These are phyloP conservation scores for Tetramorium simillimum DNA, from an alignment of 1,140 invertebrate species.

Conservation along the genomic window DNA sequence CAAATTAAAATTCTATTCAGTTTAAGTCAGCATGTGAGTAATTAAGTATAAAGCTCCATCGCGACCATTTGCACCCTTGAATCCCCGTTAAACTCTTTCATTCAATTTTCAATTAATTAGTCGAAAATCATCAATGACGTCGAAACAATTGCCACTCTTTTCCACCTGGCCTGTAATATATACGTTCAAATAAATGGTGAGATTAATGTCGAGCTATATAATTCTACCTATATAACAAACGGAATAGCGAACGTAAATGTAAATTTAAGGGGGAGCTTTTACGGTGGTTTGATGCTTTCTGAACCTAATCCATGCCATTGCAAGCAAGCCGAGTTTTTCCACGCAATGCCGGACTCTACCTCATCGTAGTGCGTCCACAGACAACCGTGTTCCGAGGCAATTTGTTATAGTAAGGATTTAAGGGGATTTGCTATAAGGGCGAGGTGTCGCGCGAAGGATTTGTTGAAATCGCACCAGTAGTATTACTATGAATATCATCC, in stretches of 20 bases:
- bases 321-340: constrained; percentile 54
- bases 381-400: background rate
- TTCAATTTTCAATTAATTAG: constrained; percentile 1
- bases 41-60: background rate
- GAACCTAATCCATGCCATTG: constrained; percentile 36
- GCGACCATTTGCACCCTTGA: background rate
- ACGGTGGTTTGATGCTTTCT: constrained; percentile 45
- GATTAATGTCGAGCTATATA: background rate
- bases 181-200: constrained; percentile 1
- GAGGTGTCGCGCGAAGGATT: constrained; percentile 7
- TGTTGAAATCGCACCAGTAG: constrained; percentile 24
- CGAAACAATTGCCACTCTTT: background rate
- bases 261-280: constrained; percentile 50
- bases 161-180: background rate
- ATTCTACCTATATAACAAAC: background rate
- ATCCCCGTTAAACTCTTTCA: constrained; percentile 18
- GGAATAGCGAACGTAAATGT: constrained; percentile 16
- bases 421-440: constrained; percentile 36
- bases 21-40: constrained; percentile 13
- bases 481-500: background rate
- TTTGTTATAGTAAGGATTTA: constrained; percentile 50
- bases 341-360: constrained; percentile 15
- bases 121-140: background rate
- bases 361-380: constrained; percentile 4
- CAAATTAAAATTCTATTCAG: constrained; percentile 40